Conservation (phyloP, 2,113 vertebrate genomes). For the Lagenorhynchus albirostris region DNA sequence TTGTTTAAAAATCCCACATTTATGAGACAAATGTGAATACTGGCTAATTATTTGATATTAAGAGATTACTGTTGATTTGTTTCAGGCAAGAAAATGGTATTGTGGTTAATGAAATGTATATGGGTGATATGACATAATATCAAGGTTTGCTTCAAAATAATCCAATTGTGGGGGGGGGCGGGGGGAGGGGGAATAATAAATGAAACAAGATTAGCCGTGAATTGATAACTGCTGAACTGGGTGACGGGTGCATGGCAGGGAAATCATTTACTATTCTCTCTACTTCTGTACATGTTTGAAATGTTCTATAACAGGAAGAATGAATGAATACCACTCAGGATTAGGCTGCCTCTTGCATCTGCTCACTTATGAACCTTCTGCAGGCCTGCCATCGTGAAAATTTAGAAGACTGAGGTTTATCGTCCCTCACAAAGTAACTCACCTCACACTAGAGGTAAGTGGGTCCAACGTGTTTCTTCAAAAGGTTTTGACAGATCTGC, state of each 20-base stretch:
- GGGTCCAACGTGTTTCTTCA: neutral
- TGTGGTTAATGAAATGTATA: neutral
- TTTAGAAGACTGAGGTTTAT: neutral
- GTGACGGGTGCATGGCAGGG: neutral
- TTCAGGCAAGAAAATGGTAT: neutral
- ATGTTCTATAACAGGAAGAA: neutral
- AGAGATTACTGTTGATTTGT: neutral
- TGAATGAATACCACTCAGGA: neutral
- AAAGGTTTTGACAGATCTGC: neutral
- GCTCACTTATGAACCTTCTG: neutral
- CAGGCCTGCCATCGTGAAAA: neutral
- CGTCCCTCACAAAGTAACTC: neutral
- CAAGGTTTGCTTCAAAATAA: conserved; percentile 24
- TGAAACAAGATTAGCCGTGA: neutral
- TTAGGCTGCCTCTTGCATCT: neutral
- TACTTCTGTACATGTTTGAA: neutral
- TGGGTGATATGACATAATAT: neutral
- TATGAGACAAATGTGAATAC: neutral
- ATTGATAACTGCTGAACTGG: neutral
- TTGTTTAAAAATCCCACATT: neutral
- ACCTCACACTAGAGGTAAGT: neutral
- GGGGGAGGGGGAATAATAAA: neutral
- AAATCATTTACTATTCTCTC: neutral
- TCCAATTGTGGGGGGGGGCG: neutral
- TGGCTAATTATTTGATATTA: neutral